Evolutionary conservation across 2,888 invertebrate species (phyloP).

Genomic region (Schizaphis graminum): DNA sequence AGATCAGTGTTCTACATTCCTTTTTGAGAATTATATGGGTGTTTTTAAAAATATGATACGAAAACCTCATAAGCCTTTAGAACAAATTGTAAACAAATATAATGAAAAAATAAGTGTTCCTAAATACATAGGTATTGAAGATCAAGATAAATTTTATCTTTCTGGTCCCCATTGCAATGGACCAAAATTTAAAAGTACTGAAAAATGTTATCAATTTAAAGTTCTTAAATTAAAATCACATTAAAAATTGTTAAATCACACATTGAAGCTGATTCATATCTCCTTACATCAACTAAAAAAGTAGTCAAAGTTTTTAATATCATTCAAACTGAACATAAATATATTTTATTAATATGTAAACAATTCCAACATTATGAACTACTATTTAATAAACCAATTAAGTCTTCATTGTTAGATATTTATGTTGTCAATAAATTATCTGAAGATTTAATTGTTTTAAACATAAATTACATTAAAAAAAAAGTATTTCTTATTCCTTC

Average conservation of each 20-base stretch:
- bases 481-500: slow-evolving; percentile 1
- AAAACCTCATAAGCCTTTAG: slow-evolving; percentile 13
- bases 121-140: neutral
- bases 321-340: no score
- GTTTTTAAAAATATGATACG: neutral
- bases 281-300: no score
- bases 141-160: neutral
- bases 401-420: no score
- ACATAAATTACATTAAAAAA: neutral
- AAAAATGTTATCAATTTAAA: neutral
- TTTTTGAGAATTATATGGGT: slow-evolving; percentile 36
- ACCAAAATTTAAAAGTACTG: neutral
- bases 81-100: slow-evolving; percentile 21
- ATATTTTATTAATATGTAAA: no score
- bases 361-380: no score
- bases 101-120: slow-evolving; percentile 4
- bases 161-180: neutral
- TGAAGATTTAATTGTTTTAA: neutral
- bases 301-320: no score
- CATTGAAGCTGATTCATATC: neutral
- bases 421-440: no score
- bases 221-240: neutral
- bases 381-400: no score
- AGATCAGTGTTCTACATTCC: slow-evolving; percentile 27
- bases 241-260: neutral